These are phyloP conservation scores for Delichon dasypus DNA, from an alignment of 2,797 vertebrate species.

Conservation along the genomic window DNA sequence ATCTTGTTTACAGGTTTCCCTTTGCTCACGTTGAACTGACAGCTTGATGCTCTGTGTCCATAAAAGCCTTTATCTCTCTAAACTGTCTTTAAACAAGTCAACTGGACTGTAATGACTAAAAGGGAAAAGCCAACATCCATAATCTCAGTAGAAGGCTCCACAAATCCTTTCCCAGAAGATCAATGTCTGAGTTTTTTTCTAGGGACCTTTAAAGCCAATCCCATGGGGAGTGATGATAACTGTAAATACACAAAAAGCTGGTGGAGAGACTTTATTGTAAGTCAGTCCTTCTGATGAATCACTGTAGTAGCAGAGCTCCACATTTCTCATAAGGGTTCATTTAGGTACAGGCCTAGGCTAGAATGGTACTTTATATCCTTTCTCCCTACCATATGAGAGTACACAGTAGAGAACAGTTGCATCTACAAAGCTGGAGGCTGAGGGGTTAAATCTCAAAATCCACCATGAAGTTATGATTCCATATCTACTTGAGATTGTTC, in stretches of 20 bases:
- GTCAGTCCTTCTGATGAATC: background rate
- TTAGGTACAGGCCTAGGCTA: background rate
- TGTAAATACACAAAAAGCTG: background rate
- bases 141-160: background rate
- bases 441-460: background rate
- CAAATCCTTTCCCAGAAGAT: background rate
- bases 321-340: background rate
- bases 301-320: background rate
- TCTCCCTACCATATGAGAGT: rapidly evolving
- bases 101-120: background rate
- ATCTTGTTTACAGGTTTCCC: background rate
- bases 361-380: background rate
- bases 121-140: background rate
- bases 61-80: background rate
- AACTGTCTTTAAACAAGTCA: background rate
- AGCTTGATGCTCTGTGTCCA: background rate
- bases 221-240: rapidly evolving
- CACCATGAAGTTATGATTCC: background rate
- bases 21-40: background rate
- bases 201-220: background rate
- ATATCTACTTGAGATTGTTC: background rate
- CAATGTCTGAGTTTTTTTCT: background rate
- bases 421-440: background rate
- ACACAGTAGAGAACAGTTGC: background rate
- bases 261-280: background rate